A percentile compares a stretch with the other conserved stretches of the same genome.
These are phyloP conservation scores for Prunella fulvescens DNA, from an alignment of 2,113 vertebrate species.

Conservation along the genomic window DNA sequence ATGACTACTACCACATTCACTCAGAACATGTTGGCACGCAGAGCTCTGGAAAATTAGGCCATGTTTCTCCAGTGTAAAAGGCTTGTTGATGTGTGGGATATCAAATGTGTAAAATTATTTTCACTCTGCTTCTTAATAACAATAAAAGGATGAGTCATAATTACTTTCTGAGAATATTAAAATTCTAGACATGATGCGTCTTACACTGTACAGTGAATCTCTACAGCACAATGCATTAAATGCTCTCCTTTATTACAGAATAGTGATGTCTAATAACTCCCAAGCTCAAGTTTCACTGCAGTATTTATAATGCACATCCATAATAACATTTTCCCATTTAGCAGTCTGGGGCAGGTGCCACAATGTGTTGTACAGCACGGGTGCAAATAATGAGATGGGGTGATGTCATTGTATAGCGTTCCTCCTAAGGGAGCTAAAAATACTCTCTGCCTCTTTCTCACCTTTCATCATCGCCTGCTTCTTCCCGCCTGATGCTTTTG, in stretches of 20 bases:
- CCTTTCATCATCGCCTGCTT: constrained; percentile 53
- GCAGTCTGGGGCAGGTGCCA: constrained; percentile 37
- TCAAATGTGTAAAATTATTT: constrained; percentile 57
- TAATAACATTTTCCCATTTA: constrained; percentile 57
- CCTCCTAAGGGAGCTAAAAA: constrained; percentile 64
- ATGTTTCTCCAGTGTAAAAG: constrained; percentile 35
- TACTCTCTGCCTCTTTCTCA: constrained; percentile 52
- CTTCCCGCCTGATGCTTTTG: constrained; percentile 58
- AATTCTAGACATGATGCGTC: constrained; percentile 20
- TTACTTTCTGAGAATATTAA: constrained; percentile 51
- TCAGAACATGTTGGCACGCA: background rate
- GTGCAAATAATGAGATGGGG: constrained; percentile 48
- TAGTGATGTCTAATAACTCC: constrained; percentile 43
- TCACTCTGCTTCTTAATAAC: constrained; percentile 43
- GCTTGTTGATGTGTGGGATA: constrained; percentile 29
- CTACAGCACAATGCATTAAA: constrained; percentile 35
- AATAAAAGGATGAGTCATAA: constrained; percentile 50
- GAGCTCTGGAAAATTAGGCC: constrained; percentile 39
- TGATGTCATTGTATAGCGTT: constrained; percentile 42
- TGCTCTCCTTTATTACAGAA: constrained; percentile 44
- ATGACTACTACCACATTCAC: background rate
- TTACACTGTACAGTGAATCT: background rate
- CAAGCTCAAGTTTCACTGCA: constrained; percentile 26
- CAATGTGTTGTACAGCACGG: background rate
- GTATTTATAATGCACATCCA: constrained; percentile 59